Conservation (phyloP, 2,113 vertebrate genomes). For the Crotalus horridus region DNA sequence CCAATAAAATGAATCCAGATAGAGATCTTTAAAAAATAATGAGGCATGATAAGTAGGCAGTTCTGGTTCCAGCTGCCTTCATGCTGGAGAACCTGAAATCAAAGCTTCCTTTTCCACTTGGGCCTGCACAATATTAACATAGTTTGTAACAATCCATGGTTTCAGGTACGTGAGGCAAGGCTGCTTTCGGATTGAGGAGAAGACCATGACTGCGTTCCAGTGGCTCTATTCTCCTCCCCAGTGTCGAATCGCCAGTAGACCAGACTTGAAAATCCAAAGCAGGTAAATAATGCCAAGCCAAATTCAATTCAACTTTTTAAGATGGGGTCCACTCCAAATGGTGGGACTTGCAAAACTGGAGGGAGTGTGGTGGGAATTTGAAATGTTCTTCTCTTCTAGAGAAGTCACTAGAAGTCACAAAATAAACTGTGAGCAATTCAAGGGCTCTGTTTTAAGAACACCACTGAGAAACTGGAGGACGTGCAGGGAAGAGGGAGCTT, state of each 20-base stretch:
- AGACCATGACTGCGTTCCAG: conserved; percentile 74
- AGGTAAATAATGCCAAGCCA: conserved; percentile 52
- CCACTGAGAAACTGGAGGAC: background rate
- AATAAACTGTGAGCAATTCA: background rate
- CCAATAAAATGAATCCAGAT: background rate
- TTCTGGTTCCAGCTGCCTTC: background rate
- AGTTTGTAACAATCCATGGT: background rate
- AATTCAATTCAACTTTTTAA: background rate
- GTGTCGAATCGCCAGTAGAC: conserved; percentile 70
- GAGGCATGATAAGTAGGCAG: background rate
- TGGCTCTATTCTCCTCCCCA: conserved; percentile 76
- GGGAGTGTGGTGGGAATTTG: background rate
- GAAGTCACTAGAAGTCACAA: background rate
- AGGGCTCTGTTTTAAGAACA: background rate
- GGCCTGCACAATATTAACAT: conserved; percentile 36
- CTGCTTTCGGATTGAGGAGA: conserved; percentile 73
- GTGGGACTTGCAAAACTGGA: background rate
- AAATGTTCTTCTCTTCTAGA: background rate
- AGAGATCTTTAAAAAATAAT: background rate
- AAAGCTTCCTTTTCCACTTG: background rate
- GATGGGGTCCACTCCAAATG: background rate
- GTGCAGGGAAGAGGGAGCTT: background rate
- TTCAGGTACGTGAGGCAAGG: conserved; percentile 75
- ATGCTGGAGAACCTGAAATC: rapidly evolving
- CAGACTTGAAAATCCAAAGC: conserved; percentile 64